Evolutionary conservation across 2,797 vertebrate species (phyloP).

Genomic region (Phalanger gymnotis): DNA sequence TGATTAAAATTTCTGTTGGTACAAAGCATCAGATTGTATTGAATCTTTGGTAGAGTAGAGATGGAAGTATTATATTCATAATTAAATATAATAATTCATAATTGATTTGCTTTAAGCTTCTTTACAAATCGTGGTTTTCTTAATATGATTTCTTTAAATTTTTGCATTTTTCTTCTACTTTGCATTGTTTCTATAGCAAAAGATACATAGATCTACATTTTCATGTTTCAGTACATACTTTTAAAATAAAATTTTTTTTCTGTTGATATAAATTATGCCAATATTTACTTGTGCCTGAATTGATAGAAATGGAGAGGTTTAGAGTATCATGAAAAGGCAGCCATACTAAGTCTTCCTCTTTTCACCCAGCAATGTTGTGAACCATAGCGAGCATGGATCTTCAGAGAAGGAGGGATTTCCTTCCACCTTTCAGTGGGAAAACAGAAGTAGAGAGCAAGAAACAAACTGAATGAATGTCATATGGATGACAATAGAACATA

Average conservation of each 20-base stretch:
- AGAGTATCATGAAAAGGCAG: not conserved
- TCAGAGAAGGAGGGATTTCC: not conserved
- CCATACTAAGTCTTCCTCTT: not conserved
- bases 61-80: not conserved
- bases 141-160: constrained; percentile 22
- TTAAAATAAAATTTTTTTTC: constrained; percentile 41
- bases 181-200: not conserved
- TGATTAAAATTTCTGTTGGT: constrained; percentile 10
- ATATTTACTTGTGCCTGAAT: not conserved
- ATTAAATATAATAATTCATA: constrained; percentile 19
- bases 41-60: constrained; percentile 24
- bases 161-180: constrained; percentile 19
- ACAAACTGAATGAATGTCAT: not conserved
- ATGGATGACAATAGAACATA: not conserved
- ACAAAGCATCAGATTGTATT: not conserved
- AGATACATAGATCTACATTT: not conserved
- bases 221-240: not conserved
- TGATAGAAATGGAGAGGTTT: not conserved
- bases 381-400: not conserved
- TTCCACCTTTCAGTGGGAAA: constrained; percentile 15
- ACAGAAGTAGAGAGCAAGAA: not conserved
- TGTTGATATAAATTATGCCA: not conserved
- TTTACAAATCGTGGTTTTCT: not conserved
- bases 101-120: not conserved
- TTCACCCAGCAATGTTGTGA: not conserved